Percentiles rank a stretch among this genome's conserved stretches.
Evolutionary conservation across 2,888 invertebrate species (phyloP).

Genomic region (Drosophila kanekoi): DNA sequence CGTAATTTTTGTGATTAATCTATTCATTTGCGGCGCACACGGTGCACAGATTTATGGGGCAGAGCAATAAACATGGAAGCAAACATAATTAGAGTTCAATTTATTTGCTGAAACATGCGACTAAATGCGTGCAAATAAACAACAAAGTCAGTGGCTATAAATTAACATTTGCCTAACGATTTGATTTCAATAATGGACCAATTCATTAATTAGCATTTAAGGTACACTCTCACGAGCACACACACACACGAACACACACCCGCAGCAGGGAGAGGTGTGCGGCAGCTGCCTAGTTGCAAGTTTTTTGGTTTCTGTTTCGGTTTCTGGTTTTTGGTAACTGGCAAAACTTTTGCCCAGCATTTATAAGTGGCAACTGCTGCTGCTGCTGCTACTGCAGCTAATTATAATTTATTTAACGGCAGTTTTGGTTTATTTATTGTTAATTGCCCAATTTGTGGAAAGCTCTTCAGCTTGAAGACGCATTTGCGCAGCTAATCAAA

Average conservation of each 20-base stretch:
- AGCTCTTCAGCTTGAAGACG: constrained; percentile 25
- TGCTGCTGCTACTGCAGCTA: constrained; percentile 43
- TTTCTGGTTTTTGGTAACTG: constrained; percentile 2
- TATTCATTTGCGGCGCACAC: constrained; percentile 65
- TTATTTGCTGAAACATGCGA: constrained; percentile 68
- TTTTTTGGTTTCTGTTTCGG: constrained; percentile 20
- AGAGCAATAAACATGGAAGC: constrained; percentile 27
- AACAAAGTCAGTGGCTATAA: constrained; percentile 59
- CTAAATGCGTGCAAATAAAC: constrained; percentile 53
- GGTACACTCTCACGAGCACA: constrained; percentile 20
- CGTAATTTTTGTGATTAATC: constrained; percentile 74
- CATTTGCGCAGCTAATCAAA: neutral
- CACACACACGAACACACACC: constrained; percentile 6
- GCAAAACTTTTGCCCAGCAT: constrained; percentile 25
- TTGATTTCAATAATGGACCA: constrained; percentile 75
- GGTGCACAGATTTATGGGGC: constrained; percentile 61
- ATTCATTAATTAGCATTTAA: constrained; percentile 75
- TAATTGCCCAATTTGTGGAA: constrained; percentile 39
- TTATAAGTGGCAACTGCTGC: constrained; percentile 2
- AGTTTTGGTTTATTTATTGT: constrained; percentile 53
- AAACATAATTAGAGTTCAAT: constrained; percentile 64
- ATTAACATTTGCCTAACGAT: constrained; percentile 66
- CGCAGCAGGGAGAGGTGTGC: neutral
- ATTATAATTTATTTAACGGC: constrained; percentile 59
- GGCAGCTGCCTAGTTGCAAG: constrained; percentile 27